A percentile compares a stretch with the other conserved stretches of the same genome.
phyloP scores from a whole-genome alignment of 2,113 vertebrate genomes.

The Sphyrna mokarran region DNA sequence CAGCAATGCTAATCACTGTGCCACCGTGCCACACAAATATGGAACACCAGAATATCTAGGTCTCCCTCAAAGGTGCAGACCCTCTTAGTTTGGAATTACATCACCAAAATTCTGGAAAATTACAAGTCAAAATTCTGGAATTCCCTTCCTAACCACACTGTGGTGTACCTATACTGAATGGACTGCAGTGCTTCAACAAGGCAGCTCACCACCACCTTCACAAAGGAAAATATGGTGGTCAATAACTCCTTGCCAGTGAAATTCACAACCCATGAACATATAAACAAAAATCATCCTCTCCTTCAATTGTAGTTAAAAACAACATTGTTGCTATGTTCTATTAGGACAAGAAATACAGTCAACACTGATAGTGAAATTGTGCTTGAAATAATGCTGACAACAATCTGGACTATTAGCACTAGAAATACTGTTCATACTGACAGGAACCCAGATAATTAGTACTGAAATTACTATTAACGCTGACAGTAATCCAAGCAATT shows the following conservation, averaged over 20 bases:
- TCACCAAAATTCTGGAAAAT: too few relatives aligned
- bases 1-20: too few relatives aligned
- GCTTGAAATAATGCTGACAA: not conserved
- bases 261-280: not conserved
- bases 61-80: not conserved
- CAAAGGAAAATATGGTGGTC: too few relatives aligned
- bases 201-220: too few relatives aligned
- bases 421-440: not conserved
- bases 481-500: not conserved
- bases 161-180: too few relatives aligned
- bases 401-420: not conserved
- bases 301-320: not conserved
- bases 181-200: too few relatives aligned
- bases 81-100: not conserved
- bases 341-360: not conserved
- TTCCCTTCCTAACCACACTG: too few relatives aligned
- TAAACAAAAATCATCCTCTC: not conserved
- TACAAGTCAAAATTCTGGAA: too few relatives aligned
- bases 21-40: too few relatives aligned
- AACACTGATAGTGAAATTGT: not conserved
- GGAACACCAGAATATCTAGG: not conserved
- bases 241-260: not conserved
- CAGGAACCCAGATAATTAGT: not conserved
- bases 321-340: not conserved
- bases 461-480: not conserved